Evolutionary conservation across 2,888 invertebrate genomes (phyloP), one percentile per base, ranked within the genome.

Genomic region (Portevinia maculata): DNA sequence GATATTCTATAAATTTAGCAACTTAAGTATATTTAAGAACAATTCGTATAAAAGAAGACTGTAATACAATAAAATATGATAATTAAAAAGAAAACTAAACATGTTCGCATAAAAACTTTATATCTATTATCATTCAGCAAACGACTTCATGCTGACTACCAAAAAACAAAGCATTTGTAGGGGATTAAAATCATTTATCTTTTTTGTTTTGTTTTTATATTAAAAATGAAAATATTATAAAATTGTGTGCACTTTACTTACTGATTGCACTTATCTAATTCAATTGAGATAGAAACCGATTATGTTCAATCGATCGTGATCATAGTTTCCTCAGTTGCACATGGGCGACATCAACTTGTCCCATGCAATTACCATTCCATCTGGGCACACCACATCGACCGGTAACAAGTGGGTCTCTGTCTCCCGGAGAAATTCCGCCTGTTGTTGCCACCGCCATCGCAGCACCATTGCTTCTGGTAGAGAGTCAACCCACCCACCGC

Each of bases 281-380:
- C 64, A 46, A 70, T 75, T 65, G 28, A 70, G 70, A 70, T 70
- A 59, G 69, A 70, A 70, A 75, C 75, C 65, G 70, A 81, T 75
- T 75, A 75, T 50, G 21, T 57, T 60, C 44, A 44, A 65, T 39
- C 52, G 67, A 83, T 83, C 83, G 83, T 83, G 83, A 83, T 76
- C 83, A 60, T 37, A 65, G 59, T 48, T 65, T 62, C 46, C 44
- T 41, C 67, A 62, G 65, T 62, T 71, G 83, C 71, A 78, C 67
- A 67, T 62, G 65, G 62, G 62, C 71, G 76, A 83, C 71, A 83
- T 64, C 73, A 78, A 67, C 71, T 83, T 83, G 83, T 83, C 76
- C 83, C 67, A 67, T 73, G 71, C 67, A 78, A 78, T 83, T 83
- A 76, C 76, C 83, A 83, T 76, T 76, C 55, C 81, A 75, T 75